Evolutionary conservation across 2,113 vertebrate species (phyloP), one percentile per base, ranked within the genome.

Genomic region (Poeciliopsis retropinna): DNA sequence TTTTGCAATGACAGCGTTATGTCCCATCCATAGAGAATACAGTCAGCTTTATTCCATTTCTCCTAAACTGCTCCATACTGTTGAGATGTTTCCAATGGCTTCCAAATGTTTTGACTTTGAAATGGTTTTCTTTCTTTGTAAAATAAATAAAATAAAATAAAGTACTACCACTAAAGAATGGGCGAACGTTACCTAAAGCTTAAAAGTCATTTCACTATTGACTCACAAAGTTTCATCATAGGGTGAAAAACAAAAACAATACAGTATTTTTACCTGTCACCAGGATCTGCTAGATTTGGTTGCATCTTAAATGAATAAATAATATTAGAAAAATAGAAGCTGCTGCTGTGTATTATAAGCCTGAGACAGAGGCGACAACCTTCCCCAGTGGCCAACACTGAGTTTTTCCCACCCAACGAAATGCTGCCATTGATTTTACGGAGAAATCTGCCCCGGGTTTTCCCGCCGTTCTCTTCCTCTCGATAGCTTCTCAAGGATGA

Each of bases 151-250:
- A 34, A 34, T 34, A 34, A 34, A 34, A 34, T 34, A 34, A 10
- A 34, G 1, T 8, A 68, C n/a, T 67, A 61, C 76, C 63, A 25
- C 68, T 64, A 78, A 75, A 31, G 15, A 32, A 28, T 41, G 60
- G 22, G 63, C 66, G 71, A 84, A 71, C 51, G 63, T 84, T 87
- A 66, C 76, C 29, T 79, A 70, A 70, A n/a, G 57, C 70, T 63
- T 63, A 22, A 17, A 84, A 70, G 75, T 57, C 4, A 79, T 90
- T 84, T 80, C 85, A 81, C 47, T 28, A 29, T 72, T 82, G 39
- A 51, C 71, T 76, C 64, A 32, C 62, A 78, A 80, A 32, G 28
- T 86, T 84, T 86, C 83, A 79, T 87, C 76, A 85, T 54, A 13
- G 17, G 25, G n/a, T 13, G 17, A 17, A 10, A 78, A 62, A 72